phyloP scores from a whole-genome alignment of 2,888 invertebrate genomes.

The Epinotia bilunana region DNA sequence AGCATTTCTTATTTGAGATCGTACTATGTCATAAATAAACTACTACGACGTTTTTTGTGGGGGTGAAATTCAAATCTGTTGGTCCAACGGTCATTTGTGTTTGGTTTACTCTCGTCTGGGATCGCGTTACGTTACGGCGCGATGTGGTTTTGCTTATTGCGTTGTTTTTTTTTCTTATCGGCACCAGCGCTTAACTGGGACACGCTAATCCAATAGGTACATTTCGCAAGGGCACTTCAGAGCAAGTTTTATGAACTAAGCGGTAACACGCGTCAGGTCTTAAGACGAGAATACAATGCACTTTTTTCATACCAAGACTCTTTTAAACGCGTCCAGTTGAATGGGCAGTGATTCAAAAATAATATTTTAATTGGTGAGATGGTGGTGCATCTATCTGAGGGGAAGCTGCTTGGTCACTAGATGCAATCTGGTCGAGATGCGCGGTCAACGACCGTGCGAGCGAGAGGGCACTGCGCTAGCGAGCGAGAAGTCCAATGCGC shows the following conservation, averaged over 20 bases:
- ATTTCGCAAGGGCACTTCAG: constrained; percentile 58
- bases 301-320: constrained; percentile 5
- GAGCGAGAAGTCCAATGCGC: constrained; percentile 74
- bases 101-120: constrained; percentile 50
- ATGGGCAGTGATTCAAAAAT: constrained; percentile 58
- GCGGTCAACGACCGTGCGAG: constrained; percentile 79
- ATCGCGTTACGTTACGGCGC: constrained; percentile 42
- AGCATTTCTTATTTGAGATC: constrained; percentile 71
- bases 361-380: constrained; percentile 79
- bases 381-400: constrained; percentile 74
- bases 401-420: constrained; percentile 81
- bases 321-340: constrained; percentile 5
- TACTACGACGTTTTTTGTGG: constrained; percentile 68
- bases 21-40: constrained; percentile 78
- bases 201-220: constrained; percentile 63
- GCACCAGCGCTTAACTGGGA: constrained; percentile 67
- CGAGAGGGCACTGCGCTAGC: constrained; percentile 64
- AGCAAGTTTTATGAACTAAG: constrained; percentile 30
- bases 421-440: constrained; percentile 83
- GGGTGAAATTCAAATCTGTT: constrained; percentile 70
- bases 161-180: constrained; percentile 74
- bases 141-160: constrained; percentile 57
- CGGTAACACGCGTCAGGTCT: constrained; percentile 22
- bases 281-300: not conserved
- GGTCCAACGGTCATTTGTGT: constrained; percentile 68